phyloP scores from a whole-genome alignment of 2,888 invertebrate species.

The Drosophila phalerata region DNA sequence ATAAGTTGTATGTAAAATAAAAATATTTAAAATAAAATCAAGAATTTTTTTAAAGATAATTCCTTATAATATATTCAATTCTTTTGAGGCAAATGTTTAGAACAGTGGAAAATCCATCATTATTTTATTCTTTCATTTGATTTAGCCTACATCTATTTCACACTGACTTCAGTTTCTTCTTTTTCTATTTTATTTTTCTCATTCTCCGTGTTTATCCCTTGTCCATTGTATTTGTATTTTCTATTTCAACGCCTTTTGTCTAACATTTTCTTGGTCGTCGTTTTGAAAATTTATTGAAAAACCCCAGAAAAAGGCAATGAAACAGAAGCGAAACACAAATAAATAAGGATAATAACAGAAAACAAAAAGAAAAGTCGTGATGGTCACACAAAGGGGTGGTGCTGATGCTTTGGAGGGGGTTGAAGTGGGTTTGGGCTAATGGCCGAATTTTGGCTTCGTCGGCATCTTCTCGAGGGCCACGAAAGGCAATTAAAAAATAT shows the following conservation, averaged over 20 bases:
- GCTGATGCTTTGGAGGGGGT: background rate
- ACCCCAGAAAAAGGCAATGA: constrained; percentile 46
- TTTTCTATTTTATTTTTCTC: background rate
- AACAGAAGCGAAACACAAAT: constrained; percentile 75
- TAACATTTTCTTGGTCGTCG: constrained; percentile 33
- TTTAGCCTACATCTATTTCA: background rate
- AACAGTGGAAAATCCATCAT: too few species aligned
- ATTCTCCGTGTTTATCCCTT: background rate
- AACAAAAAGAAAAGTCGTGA: constrained; percentile 12
- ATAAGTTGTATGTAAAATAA: too few species aligned
- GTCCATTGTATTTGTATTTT: constrained; percentile 24
- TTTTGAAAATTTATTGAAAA: constrained; percentile 61
- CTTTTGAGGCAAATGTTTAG: too few species aligned
- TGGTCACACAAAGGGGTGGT: constrained; percentile 8
- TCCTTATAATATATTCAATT: too few species aligned
- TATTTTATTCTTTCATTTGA: background rate
- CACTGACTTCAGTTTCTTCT: background rate
- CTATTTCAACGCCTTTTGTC: constrained; percentile 53
- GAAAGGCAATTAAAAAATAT: constrained; percentile 84
- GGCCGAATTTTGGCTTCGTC: constrained; percentile 22
- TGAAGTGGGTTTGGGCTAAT: constrained; percentile 26
- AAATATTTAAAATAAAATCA: too few species aligned
- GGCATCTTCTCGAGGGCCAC: constrained; percentile 30
- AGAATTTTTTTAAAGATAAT: too few species aligned
- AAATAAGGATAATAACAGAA: constrained; percentile 79